Evolutionary conservation across 2,888 invertebrate species (phyloP).

Genomic region (Dicyrtoma fusca): DNA sequence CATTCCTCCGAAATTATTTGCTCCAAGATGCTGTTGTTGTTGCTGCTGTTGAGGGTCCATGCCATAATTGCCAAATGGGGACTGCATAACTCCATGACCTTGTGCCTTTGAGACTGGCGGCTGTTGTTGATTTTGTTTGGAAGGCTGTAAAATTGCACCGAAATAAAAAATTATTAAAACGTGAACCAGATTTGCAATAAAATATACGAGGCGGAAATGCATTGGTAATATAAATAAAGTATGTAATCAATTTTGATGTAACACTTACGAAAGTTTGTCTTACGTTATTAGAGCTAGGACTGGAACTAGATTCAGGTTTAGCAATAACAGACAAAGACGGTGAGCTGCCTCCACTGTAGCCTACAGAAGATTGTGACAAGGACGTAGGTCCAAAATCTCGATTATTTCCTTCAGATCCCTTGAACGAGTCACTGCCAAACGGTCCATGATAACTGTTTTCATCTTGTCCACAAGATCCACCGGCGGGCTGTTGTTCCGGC

Average conservation of each 20-base stretch:
- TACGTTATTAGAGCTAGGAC: conserved; percentile 48
- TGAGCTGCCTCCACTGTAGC: conserved; percentile 43
- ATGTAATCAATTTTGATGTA: too few relatives aligned
- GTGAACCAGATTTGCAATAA: neutral
- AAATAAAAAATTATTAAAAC: neutral
- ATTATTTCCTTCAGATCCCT: conserved; percentile 44
- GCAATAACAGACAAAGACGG: conserved; percentile 53
- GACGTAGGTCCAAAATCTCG: conserved; percentile 35
- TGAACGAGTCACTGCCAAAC: conserved; percentile 45
- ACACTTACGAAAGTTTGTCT: conserved; percentile 40
- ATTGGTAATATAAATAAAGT: too few relatives aligned
- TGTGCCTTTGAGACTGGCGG: conserved; percentile 38
- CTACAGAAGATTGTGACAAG: conserved; percentile 46
- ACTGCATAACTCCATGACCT: conserved; percentile 46
- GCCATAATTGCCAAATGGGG: conserved; percentile 46
- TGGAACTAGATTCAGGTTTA: conserved; percentile 55
- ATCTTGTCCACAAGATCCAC: conserved; percentile 31
- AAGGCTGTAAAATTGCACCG: too few relatives aligned
- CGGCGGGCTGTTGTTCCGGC: conserved; percentile 43
- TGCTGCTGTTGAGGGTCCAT: conserved; percentile 32
- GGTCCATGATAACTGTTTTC: conserved; percentile 46
- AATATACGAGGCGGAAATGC: too few relatives aligned
- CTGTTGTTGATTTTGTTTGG: conserved; percentile 13
- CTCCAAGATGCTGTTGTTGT: conserved; percentile 30
- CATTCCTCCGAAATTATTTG: conserved; percentile 46